These are phyloP conservation scores for Drosophila pseudotalamancana DNA, from an alignment of 2,888 invertebrate species.

Conservation along the genomic window DNA sequence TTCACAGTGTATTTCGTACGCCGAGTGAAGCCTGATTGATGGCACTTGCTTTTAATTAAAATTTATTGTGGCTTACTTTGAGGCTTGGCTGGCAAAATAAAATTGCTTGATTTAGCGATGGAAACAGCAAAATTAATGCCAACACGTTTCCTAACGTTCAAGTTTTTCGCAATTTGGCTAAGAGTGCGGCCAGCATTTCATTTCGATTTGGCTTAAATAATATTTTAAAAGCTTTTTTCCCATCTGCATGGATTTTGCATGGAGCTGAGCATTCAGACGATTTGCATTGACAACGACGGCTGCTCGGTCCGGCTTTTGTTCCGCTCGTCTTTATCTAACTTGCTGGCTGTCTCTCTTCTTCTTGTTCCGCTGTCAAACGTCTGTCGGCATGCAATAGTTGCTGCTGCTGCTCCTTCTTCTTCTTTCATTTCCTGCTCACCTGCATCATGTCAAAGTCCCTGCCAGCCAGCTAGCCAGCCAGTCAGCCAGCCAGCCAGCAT, in stretches of 20 bases:
- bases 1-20: background rate
- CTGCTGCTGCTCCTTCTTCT: background rate
- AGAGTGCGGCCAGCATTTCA: constrained; percentile 33
- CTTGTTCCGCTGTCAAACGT: constrained; percentile 64
- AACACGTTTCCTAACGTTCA: background rate
- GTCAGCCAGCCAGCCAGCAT: no score
- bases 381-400: constrained; percentile 56
- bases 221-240: constrained; percentile 59
- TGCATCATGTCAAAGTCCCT: constrained; percentile 51
- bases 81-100: constrained; percentile 33
- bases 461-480: no score
- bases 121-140: constrained; percentile 1
- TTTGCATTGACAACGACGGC: constrained; percentile 59
- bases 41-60: constrained; percentile 67
- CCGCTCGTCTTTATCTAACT: constrained; percentile 4
- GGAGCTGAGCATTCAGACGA: constrained; percentile 53
- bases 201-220: constrained; percentile 45
- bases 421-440: constrained; percentile 41
- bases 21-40: constrained; percentile 54
- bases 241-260: constrained; percentile 28
- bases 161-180: constrained; percentile 28
- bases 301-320: constrained; percentile 31
- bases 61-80: constrained; percentile 63
- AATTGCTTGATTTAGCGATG: constrained; percentile 18
- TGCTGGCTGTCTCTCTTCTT: background rate